Evolutionary conservation across 1,140 invertebrate species (phyloP), one percentile per base, ranked within the genome.

Genomic region (Theocolax elegans): DNA sequence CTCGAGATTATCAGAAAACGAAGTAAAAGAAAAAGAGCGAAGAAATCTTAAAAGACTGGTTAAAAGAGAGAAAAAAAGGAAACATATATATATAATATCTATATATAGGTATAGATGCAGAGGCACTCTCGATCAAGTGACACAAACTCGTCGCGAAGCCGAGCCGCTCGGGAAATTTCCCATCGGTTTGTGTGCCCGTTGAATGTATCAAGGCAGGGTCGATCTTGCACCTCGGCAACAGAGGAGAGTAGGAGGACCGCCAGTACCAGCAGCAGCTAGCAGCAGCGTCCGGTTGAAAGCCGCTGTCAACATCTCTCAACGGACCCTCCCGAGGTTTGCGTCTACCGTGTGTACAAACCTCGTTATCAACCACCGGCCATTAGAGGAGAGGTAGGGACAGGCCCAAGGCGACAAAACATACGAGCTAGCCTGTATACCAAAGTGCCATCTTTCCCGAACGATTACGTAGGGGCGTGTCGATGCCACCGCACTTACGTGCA

Each of bases 291-390:
- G 78, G 81, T 84, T 85, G 83, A 85, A 86, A 85, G 85, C 85
- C 80, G 80, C 83, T 85, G 85, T 86, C 83, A 85, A 85, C 82
- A 82, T 84, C 84, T 84, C 85, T 86, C 84, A 86, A 77, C 79
- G 78, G 78, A 68, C 15, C 31, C 4, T 35, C 10, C 31, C 4
- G 10, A 35, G 10, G 10, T 10, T 35, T 46, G n/a, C 29, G n/a
- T 35, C 44, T 38, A 12, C 44, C 10, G 23, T 29, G 29, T 53
- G 72, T 66, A 79, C 75, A 85, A 86, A 86, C 80, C 82, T 85
- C 76, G 82, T 86, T 85, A 86, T 82, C 82, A 85, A 85, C 84
- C 84, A 77, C 84, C 77, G 80, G 78, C 85, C 85, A 85, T 86
- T 86, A 86, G 80, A 54, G 80, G 79, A 35, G 31, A 35, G 31